Base-by-base conservation (phyloP, 2,113 vertebrate genomes). In the Pteruthius melanotis region DNA sequence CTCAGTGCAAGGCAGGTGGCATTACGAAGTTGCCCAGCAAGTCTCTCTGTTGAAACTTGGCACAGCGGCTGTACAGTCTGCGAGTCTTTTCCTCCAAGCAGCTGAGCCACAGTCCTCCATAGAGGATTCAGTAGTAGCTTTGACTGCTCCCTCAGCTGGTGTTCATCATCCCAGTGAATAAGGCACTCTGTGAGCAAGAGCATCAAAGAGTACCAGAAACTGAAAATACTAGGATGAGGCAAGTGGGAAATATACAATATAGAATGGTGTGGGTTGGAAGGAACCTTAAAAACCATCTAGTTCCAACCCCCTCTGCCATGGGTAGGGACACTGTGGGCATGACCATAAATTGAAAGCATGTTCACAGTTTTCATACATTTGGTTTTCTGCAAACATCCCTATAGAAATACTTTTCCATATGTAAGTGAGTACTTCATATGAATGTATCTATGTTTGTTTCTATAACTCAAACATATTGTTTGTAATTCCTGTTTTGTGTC, bases 11-110 rank as follows among this genome's bases (percentile, higher is more conserved):
- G 50, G 27, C 31, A 92, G 59, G 37, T 1, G 18, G 10, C 27
- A 35, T 49, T 53, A 40, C 9, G 20, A 68, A 60, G 14, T 37
- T 56, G 31, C 39, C 50, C 19, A 57, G 26, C 9, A 69, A 65
- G n/a, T 45, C 30, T 72, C 26, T 85, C 30, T 52, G 7, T 40
- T 72, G 45, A 83, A 77, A 87, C 18, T 28, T 56, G 71, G 3
- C 23, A 13, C 0, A 0, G 7, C 45, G 24, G 4, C 42, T 60
- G 15, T 18, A 31, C 3, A 24, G 13, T 5, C 10, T 37, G 17
- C 13, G 39, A 53, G 33, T 13, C 39, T 65, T 40, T 57, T 77
- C 13, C n/a, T 69, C 24, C 47, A 31, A 45, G 27, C 16, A 74
- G 27, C 33, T 47, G 27, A 82, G 54, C 33, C 23, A 26, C 6